Evolutionary conservation across 1,140 invertebrate species (phyloP).

Genomic region (Pseudomyrmex pallidus): DNA sequence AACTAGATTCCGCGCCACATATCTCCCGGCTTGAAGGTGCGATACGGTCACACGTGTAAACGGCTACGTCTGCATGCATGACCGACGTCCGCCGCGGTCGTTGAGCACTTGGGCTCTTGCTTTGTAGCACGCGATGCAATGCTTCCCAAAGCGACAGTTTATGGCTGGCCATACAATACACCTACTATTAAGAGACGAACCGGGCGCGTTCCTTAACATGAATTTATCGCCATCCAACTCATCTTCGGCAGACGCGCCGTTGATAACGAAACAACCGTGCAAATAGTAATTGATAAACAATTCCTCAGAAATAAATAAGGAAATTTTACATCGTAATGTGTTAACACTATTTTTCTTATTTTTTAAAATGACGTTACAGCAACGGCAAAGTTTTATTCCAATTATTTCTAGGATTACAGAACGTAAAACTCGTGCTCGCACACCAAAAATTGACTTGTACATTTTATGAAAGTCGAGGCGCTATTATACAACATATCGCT

Average conservation of each 20-base stretch:
- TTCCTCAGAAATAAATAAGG: too few relatives aligned
- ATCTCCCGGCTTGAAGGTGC: conserved; percentile 47
- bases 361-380: too few relatives aligned
- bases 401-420: too few relatives aligned
- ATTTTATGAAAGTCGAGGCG: background rate
- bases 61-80: conserved; percentile 63
- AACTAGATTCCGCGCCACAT: conserved; percentile 63
- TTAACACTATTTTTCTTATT: too few relatives aligned
- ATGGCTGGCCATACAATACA: conserved; percentile 66
- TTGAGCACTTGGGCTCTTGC: conserved; percentile 59
- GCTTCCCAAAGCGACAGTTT: conserved; percentile 65
- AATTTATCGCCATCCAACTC: conserved; percentile 62
- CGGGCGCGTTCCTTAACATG: conserved; percentile 67
- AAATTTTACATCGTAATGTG: too few relatives aligned
- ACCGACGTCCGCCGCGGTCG: conserved; percentile 45
- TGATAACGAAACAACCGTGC: background rate
- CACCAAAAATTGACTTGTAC: background rate
- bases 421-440: too few relatives aligned
- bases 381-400: too few relatives aligned
- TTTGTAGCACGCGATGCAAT: conserved; percentile 67
- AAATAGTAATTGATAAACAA: too few relatives aligned
- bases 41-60: conserved; percentile 64
- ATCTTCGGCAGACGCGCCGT: background rate
- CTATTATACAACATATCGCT: background rate
- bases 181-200: conserved; percentile 62